Base-by-base conservation (phyloP, 1,140 invertebrate genomes). In the Metaphire vulgaris region DNA sequence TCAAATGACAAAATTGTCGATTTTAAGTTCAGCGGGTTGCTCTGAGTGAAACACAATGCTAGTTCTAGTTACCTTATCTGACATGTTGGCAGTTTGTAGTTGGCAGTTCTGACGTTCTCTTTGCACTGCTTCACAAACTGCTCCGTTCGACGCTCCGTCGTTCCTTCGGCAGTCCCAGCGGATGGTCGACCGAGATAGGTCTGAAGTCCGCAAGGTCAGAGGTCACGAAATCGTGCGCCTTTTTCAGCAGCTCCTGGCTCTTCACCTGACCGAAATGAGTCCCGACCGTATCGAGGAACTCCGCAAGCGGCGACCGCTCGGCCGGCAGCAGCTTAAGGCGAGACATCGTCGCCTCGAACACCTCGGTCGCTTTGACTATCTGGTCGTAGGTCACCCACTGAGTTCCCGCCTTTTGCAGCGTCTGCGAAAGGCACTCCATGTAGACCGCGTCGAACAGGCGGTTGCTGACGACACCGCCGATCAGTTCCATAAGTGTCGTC, bases 121-220 rank as follows among this genome's bases (percentile, higher is more conserved):
- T 56, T 31, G 56, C 75, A 76, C 14, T 70, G 29, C 72, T 74
- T 34, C 21, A 74, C 76, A 34, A 41, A 74, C n/a, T 41, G 29
- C 72, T 69, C 76, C 68, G 26, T 33, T 74, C 64, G 67, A 77
- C 79, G n/a, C 78, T 78, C n/a, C 69, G 68, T 65, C 80, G 81
- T 69, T 80, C 80, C 30, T 30, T 67, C 2, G 77, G 77, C 33
- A 82, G 80, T 56, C 80, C 81, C n/a, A 81, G 41, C 33, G 81
- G 80, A 69, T 80, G 78, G 29, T 81, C 79, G 65, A 85, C 81
- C 29, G 85, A 83, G 33, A 89, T 84, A 78, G 89, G 88, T 74
- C 91, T 89, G 71, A 91, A 91, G 76, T 91, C 89, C 82, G 93
- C 92, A 34, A 96, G 87, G 84, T 95, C 92, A 81, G 92, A 91